Conservation (phyloP, 1,140 invertebrate genomes). For the Callitettix versicolor region DNA sequence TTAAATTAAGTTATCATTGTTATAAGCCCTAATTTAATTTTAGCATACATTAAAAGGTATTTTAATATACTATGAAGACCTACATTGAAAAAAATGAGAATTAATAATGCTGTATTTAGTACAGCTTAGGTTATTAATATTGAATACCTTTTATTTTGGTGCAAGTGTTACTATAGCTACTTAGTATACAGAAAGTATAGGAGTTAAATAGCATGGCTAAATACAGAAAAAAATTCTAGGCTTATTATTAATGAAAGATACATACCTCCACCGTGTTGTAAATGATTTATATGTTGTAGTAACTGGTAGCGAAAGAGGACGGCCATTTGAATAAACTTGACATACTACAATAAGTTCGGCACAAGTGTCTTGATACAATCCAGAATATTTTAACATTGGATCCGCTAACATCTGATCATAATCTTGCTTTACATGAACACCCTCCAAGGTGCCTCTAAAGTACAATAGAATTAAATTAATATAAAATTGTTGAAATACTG, state of each 20-base stretch:
- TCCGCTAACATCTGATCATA: slow-evolving; percentile 79
- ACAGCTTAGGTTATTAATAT: no score
- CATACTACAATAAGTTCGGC: slow-evolving; percentile 81
- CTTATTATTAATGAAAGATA: slow-evolving; percentile 11
- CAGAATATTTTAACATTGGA: slow-evolving; percentile 84
- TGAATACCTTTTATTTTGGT: no score
- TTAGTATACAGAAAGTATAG: no score
- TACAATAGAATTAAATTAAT: slow-evolving; percentile 19
- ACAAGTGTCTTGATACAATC: slow-evolving; percentile 64
- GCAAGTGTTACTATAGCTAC: no score
- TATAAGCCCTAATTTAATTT: no score
- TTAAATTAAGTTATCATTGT: no score
- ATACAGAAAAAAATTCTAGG: no score
- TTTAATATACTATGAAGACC: no score
- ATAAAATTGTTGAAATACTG: neutral
- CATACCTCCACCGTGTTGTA: slow-evolving; percentile 84
- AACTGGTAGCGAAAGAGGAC: slow-evolving; percentile 76
- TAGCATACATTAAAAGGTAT: no score
- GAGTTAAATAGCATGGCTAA: no score
- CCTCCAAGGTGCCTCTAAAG: slow-evolving; percentile 86
- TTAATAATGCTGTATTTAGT: no score
- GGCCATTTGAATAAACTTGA: slow-evolving; percentile 76
- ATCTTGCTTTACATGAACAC: slow-evolving; percentile 70
- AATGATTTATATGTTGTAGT: slow-evolving; percentile 90
- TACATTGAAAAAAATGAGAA: no score